These are phyloP conservation scores for Euura lappo DNA, from an alignment of 1,140 invertebrate genomes.

Conservation along the genomic window DNA sequence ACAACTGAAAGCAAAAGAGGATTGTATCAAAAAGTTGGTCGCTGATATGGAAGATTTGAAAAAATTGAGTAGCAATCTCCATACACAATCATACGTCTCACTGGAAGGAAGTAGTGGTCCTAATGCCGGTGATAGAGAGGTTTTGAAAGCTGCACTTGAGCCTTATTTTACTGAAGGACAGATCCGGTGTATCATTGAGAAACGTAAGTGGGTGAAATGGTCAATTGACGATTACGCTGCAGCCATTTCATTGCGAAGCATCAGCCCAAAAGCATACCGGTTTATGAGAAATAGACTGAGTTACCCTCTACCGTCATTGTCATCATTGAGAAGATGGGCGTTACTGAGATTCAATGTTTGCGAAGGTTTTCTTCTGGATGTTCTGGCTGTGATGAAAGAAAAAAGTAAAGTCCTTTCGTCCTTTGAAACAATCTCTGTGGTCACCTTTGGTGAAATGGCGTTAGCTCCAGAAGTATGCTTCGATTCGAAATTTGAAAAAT, in stretches of 20 bases:
- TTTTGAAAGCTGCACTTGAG: neutral
- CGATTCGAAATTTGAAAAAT: slow-evolving; percentile 20
- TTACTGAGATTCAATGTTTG: slow-evolving; percentile 16
- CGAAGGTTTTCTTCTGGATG: slow-evolving; percentile 17
- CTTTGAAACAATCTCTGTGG: slow-evolving; percentile 17
- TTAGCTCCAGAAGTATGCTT: slow-evolving; percentile 19
- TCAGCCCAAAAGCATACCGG: slow-evolving; percentile 23
- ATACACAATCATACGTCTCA: neutral
- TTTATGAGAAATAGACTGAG: slow-evolving; percentile 27
- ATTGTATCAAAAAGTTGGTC: neutral
- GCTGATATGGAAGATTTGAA: neutral
- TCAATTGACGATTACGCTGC: slow-evolving; percentile 9
- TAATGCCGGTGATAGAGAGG: neutral
- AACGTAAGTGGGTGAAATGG: neutral
- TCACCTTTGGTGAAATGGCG: slow-evolving; percentile 30
- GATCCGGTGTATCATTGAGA: neutral
- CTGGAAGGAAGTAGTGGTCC: neutral
- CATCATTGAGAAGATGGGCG: slow-evolving; percentile 26
- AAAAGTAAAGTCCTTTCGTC: slow-evolving; percentile 12
- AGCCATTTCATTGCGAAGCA: slow-evolving; percentile 24
- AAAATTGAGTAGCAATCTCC: neutral
- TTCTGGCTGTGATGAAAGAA: slow-evolving; percentile 23
- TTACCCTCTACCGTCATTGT: slow-evolving; percentile 24
- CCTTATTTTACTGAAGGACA: neutral
- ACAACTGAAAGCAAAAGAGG: neutral